These are phyloP conservation scores for Argyrosomus japonicus DNA, from an alignment of 2,113 vertebrate genomes.

Conservation along the genomic window DNA sequence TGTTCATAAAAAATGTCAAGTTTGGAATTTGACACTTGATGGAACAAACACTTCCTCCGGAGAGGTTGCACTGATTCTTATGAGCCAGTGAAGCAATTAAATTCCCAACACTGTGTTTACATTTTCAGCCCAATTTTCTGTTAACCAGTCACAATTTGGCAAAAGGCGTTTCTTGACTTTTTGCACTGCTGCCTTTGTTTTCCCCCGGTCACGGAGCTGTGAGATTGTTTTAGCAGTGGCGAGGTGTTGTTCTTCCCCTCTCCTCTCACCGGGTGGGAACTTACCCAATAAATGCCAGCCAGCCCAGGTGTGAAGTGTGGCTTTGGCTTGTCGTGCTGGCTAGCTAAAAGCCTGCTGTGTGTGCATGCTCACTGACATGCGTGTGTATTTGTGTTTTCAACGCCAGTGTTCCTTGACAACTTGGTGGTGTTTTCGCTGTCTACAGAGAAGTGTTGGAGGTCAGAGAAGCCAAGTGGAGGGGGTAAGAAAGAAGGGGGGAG, in stretches of 20 bases:
- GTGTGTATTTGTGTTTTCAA: constrained; percentile 52
- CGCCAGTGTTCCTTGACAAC: constrained; percentile 47
- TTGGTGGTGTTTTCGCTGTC: constrained; percentile 52
- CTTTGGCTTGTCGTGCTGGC: constrained; percentile 73
- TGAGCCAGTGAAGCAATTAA: background rate
- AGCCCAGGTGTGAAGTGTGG: constrained; percentile 80
- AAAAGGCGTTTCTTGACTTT: constrained; percentile 47
- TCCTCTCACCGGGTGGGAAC: constrained; percentile 63
- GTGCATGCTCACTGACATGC: constrained; percentile 35
- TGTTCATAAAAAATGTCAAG: background rate
- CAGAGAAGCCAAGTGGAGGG: constrained; percentile 29
- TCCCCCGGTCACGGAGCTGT: constrained; percentile 55
- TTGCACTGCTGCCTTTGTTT: constrained; percentile 63
- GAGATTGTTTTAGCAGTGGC: constrained; percentile 69
- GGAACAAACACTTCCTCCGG: background rate
- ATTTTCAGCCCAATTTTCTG: constrained; percentile 23
- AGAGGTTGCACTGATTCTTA: background rate
- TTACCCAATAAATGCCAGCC: constrained; percentile 73
- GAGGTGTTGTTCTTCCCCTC: constrained; percentile 72
- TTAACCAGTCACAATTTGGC: constrained; percentile 46
- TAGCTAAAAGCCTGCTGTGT: constrained; percentile 66
- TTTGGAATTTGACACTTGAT: background rate
- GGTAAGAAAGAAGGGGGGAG: constrained; percentile 1
- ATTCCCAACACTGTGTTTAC: background rate
- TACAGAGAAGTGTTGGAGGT: constrained; percentile 63